phyloP scores from a whole-genome alignment of 2,113 vertebrate genomes.

The Chionomys nivalis region DNA sequence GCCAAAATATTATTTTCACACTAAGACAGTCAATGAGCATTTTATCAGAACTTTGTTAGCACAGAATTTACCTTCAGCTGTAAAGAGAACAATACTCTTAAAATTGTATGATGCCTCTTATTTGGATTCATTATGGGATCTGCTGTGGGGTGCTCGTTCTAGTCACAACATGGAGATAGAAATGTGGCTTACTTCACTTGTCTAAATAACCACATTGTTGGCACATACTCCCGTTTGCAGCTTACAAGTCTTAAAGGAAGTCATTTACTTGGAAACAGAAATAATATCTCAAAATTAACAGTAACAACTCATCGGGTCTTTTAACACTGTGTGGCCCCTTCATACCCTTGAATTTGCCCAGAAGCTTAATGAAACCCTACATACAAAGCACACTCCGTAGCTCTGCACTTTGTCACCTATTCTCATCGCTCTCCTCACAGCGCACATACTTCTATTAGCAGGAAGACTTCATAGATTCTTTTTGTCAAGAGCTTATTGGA shows the following conservation, averaged over 20 bases:
- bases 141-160: background rate
- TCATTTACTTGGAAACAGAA: slow-evolving; percentile 24
- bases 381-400: background rate
- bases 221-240: background rate
- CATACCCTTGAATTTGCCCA: background rate
- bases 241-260: slow-evolving; percentile 22
- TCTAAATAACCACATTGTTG: background rate
- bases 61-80: background rate
- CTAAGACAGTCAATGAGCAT: background rate
- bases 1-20: slow-evolving; percentile 29
- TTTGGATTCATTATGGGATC: background rate
- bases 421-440: background rate
- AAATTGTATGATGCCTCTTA: background rate
- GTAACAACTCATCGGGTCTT: background rate
- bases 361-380: background rate
- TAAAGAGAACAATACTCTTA: slow-evolving; percentile 3
- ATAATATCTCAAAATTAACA: background rate
- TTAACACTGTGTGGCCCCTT: background rate
- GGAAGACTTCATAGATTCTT: slow-evolving; percentile 60
- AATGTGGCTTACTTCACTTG: background rate
- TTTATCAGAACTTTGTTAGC: slow-evolving; percentile 14
- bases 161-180: background rate
- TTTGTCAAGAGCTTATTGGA: slow-evolving; percentile 68
- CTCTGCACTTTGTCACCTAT: slow-evolving; percentile 44
- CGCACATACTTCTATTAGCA: slow-evolving; percentile 45